Evolutionary conservation across 92 coral and sea anemone species (phyloP), one percentile per base, ranked within the genome.

Genomic region (Porites lobata): DNA sequence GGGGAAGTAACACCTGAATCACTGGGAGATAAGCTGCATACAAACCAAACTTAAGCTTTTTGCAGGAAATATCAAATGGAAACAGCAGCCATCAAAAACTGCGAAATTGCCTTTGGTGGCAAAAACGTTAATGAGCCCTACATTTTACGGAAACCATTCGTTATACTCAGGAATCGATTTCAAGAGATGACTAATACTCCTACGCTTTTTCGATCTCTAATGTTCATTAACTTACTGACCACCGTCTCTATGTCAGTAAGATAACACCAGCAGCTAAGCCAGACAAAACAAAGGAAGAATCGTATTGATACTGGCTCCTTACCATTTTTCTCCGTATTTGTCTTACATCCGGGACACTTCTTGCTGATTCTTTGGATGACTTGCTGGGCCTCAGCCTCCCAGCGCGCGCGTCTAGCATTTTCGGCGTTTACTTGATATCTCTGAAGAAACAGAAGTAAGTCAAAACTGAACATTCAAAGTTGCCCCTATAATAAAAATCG

Each of bases 251-350:
- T 56, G 15, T 14, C 11, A 56, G 11, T 10, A 3, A 10, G 15
- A 56, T 56, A 56, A 56, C 3, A 56, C 15, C 61, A 8, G 61
- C 15, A 56, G 61, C 61, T 3, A 9, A 56, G 61, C 47, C 47
- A 38, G 7, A 38, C 15, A 12, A 56, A 56, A 0, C 15, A 56
- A 10, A 56, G 15, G 61, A 56, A 18, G 79, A 50, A 53, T 21
- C 12, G 79, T 50, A 9, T 17, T 6, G 50, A n/a, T 11, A 12
- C 11, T 22, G 58, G 17, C 4, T 50, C 6, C 94, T 86, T 67
- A 96, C 99, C 99, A 75, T 58, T 90, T 75, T 96, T 96, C 73
- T 96, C 99, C 9, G 91, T 92, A 7, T 96, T 93, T 70, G 91
- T 90, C 57, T 63, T 69, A 79, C 99, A 96, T 57, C 92, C 87